These are phyloP conservation scores for Pollimyrus isidori DNA, from an alignment of 2,113 vertebrate genomes.

Conservation along the genomic window DNA sequence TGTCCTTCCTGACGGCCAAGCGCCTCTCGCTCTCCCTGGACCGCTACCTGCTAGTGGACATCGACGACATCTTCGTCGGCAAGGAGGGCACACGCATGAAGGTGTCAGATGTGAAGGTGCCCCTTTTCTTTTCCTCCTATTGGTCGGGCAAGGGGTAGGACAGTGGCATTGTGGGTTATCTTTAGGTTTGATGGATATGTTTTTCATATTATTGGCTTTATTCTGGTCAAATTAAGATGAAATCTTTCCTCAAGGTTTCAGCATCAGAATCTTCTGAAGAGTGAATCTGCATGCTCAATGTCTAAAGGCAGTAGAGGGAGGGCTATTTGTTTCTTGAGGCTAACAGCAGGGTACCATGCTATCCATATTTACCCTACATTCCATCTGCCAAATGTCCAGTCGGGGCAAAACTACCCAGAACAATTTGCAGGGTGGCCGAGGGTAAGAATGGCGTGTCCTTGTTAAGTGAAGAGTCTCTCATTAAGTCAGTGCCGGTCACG, in stretches of 20 bases:
- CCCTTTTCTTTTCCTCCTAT: constrained; percentile 16
- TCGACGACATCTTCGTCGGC: constrained; percentile 96
- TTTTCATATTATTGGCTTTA: not conserved
- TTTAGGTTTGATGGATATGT: not conserved
- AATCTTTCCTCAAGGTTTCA: not conserved
- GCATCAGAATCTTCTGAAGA: not conserved
- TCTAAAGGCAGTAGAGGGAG: not conserved
- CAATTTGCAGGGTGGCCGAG: not conserved
- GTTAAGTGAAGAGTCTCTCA: not conserved
- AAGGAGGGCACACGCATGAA: constrained; percentile 98
- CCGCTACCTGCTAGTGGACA: constrained; percentile 89
- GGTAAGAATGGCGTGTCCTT: not conserved
- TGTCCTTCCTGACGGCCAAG: constrained; percentile 90
- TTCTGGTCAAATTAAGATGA: not conserved
- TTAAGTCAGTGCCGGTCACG: not conserved
- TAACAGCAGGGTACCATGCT: not conserved
- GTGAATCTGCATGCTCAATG: not conserved
- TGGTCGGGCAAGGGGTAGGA: not conserved
- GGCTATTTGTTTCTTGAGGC: not conserved
- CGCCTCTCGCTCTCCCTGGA: constrained; percentile 84
- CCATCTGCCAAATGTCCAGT: not conserved
- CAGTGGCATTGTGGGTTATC: not conserved
- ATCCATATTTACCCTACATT: not conserved
- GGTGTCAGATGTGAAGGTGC: constrained; percentile 89
- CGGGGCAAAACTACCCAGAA: not conserved